Evolutionary conservation across 2,113 vertebrate species (phyloP).

Genomic region (Anas platyrhynchos): DNA sequence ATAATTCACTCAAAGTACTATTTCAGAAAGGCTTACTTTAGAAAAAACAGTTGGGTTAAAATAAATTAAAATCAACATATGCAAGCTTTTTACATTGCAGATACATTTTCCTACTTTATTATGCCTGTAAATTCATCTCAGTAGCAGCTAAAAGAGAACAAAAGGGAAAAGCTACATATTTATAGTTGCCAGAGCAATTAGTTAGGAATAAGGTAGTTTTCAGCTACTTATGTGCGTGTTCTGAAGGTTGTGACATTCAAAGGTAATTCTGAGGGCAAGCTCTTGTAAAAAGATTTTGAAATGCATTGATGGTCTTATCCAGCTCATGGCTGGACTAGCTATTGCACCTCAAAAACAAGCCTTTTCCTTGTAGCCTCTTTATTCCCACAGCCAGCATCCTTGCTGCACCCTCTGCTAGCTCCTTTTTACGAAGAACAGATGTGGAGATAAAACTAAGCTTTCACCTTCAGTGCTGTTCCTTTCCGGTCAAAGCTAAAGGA

Average conservation of each 20-base stretch:
- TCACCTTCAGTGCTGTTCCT: not conserved
- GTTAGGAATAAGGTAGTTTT: not conserved
- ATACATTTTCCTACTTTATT: not conserved
- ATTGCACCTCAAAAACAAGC: not conserved
- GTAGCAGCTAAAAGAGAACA: not conserved
- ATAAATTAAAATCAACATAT: not conserved
- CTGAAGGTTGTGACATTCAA: not conserved
- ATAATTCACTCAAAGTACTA: not conserved
- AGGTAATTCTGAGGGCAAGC: not conserved
- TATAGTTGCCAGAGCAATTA: not conserved
- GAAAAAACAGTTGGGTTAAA: not conserved
- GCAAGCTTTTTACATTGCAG: not conserved
- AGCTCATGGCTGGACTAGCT: not conserved
- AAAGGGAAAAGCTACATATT: not conserved
- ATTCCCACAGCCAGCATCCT: not conserved
- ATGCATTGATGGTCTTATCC: not conserved
- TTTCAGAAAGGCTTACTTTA: not conserved
- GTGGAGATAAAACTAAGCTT: not conserved
- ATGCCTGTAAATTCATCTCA: not conserved
- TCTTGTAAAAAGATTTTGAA: not conserved
- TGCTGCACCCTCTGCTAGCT: not conserved
- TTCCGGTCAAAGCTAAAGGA: not conserved
- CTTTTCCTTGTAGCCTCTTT: not conserved
- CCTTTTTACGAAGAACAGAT: not conserved
- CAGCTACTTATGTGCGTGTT: not conserved